Evolutionary conservation across 92 coral and sea anemone species (phyloP), one percentile per base, ranked within the genome.

Genomic region (Porites evermanni): DNA sequence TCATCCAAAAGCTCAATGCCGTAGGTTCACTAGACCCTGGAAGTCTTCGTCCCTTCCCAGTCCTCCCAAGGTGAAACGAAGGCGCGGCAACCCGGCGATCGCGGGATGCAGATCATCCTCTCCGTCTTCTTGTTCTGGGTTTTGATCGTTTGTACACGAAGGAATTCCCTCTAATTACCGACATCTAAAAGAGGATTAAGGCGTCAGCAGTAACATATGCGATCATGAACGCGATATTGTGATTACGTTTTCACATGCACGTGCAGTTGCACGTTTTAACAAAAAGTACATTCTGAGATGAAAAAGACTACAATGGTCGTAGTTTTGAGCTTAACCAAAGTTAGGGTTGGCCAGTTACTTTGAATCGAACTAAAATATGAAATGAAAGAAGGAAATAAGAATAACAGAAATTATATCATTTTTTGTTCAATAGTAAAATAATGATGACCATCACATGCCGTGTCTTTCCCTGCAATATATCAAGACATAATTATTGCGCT

Each of bases 131-230:
- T 56, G 61, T 56, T 56, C 61, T 11, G 14, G 3, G 17, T 32
- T 32, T 5, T 23, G 14, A 44, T 29, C 16, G 16, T 59, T 60
- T 13, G 58, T 50, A 51, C 83, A 64, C 58, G 63, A 23, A 52
- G 44, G 26, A 67, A 67, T 80, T 68, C 16, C 66, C 16, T 24
- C 8, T 67, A 80, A 52, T 68, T 10, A 65, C 17, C 64, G 53
- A 52, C 51, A 63, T 53, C 60, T 78, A 78, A 63, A 64, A 21
- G 56, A 19, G 51, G 72, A 61, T 65, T 65, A 64, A 79, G 44
- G 67, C 1, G 74, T 79, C 53, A 19, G 53, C 23, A 14, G 64
- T 2, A 32, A 38, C 74, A 26, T 53, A 74, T 44, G 18, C 18
- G 54, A 53, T 80, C 67, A 21, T 29, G 3, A 61, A 17, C 17